Conservation (phyloP, 1,140 invertebrate species). For the Rhyzopertha dominica region DNA sequence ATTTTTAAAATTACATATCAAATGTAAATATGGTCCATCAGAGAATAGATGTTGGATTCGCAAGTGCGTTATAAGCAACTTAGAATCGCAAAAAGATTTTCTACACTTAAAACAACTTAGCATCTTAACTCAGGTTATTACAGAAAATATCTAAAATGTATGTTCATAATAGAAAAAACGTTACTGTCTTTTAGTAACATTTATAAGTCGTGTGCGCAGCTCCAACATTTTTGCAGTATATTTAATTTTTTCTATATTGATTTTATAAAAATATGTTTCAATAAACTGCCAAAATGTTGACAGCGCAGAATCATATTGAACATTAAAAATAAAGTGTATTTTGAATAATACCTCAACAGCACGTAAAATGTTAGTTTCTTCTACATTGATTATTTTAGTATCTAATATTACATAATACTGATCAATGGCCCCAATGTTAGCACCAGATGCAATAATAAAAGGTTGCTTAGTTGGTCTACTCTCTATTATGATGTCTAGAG, state of each 20-base stretch:
- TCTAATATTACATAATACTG: constrained; percentile 4
- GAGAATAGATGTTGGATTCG: neutral
- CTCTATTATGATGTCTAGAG: neutral
- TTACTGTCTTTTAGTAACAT: neutral
- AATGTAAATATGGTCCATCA: neutral
- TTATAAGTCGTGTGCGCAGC: neutral
- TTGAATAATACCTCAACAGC: constrained; percentile 8
- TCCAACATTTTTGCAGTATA: neutral
- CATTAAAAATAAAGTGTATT: constrained; percentile 5
- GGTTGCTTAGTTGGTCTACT: neutral
- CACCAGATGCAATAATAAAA: constrained; percentile 1
- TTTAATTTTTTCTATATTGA: constrained; percentile 1
- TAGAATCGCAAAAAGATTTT: neutral
- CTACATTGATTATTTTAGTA: neutral
- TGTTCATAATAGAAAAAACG: neutral
- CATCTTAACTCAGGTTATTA: neutral
- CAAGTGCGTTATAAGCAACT: neutral
- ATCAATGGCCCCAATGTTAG: neutral
- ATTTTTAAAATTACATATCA: neutral
- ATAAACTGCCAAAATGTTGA: constrained; percentile 1
- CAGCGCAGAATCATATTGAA: neutral
- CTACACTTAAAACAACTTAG: neutral
- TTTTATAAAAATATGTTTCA: neutral
- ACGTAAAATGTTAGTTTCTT: neutral
- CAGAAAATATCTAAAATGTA: neutral